Percentiles rank a stretch among this genome's conserved stretches.
Conservation (phyloP, 2,113 vertebrate genomes). For the Phalacrocorax carbo region DNA sequence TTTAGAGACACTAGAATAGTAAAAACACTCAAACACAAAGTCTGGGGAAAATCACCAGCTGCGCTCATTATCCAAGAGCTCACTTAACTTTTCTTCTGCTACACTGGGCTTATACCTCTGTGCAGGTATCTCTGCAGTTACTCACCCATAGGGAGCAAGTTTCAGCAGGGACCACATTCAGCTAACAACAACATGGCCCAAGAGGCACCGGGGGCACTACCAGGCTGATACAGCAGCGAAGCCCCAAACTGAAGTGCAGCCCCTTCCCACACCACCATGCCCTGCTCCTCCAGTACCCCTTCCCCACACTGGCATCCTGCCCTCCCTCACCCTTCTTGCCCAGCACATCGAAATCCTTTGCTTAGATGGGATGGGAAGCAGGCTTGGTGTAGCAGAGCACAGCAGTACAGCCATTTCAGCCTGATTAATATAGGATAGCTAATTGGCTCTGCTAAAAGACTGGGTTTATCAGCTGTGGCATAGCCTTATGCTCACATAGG, state of each 20-base stretch:
- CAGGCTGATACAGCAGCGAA: background rate
- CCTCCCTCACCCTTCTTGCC: background rate
- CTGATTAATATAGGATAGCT: background rate
- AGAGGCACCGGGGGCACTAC: too few relatives aligned
- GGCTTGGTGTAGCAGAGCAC: background rate
- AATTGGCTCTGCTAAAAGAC: background rate
- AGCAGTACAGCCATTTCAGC: background rate
- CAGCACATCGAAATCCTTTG: background rate
- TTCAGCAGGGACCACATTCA: rapidly evolving
- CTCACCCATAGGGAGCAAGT: background rate
- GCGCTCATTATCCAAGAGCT: background rate
- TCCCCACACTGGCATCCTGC: background rate
- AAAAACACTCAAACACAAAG: background rate
- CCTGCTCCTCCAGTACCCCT: background rate
- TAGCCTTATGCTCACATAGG: background rate
- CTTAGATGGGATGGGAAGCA: background rate
- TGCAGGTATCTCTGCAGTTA: too few relatives aligned
- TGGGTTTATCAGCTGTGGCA: background rate
- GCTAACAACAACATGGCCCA: rapidly evolving
- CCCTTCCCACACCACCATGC: background rate
- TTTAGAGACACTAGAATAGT: background rate
- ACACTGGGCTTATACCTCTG: too few relatives aligned
- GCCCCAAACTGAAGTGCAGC: background rate
- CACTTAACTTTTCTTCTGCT: too few relatives aligned
- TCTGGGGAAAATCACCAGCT: background rate